Percentiles rank a stretch among this genome's conserved stretches.
These are phyloP conservation scores for Laterallus jamaicensis DNA, from an alignment of 2,113 vertebrate genomes.

Conservation along the genomic window DNA sequence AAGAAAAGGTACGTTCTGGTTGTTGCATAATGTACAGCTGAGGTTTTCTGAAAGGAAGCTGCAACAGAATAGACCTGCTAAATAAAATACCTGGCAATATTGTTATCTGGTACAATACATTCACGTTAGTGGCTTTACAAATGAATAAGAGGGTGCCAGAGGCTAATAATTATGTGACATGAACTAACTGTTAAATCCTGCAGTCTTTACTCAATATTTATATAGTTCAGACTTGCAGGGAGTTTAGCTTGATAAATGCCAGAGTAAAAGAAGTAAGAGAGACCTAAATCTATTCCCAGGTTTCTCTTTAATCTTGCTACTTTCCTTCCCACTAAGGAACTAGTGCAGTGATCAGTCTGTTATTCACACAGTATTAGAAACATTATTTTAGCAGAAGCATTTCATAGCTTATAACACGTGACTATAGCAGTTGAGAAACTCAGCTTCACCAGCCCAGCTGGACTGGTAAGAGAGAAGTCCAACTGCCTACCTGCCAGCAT, in stretches of 20 bases:
- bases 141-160: slow-evolving; percentile 37
- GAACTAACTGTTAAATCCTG: slow-evolving; percentile 51
- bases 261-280: slow-evolving; percentile 18
- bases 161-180: slow-evolving; percentile 50
- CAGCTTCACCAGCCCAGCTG: slow-evolving; percentile 43
- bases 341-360: slow-evolving; percentile 11
- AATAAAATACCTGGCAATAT: slow-evolving; percentile 48
- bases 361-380: slow-evolving; percentile 24
- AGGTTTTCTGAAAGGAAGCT: slow-evolving; percentile 19
- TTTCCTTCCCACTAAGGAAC: slow-evolving; percentile 21
- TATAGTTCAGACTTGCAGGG: slow-evolving; percentile 15
- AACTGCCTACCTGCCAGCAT: slow-evolving; percentile 58
- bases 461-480: slow-evolving; percentile 45
- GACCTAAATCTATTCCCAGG: slow-evolving; percentile 27
- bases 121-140: slow-evolving; percentile 47
- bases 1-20: not conserved
- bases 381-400: not conserved
- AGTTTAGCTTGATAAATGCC: slow-evolving; percentile 50
- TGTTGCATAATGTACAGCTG: not conserved
- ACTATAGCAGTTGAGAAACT: slow-evolving; percentile 48
- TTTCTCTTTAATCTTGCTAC: slow-evolving; percentile 44
- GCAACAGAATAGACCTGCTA: slow-evolving; percentile 14
- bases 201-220: slow-evolving; percentile 59
- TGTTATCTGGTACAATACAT: slow-evolving; percentile 41
- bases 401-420: not conserved